These are phyloP conservation scores for Gastrophryne carolinensis DNA, from an alignment of 2,797 vertebrate species.

Conservation along the genomic window DNA sequence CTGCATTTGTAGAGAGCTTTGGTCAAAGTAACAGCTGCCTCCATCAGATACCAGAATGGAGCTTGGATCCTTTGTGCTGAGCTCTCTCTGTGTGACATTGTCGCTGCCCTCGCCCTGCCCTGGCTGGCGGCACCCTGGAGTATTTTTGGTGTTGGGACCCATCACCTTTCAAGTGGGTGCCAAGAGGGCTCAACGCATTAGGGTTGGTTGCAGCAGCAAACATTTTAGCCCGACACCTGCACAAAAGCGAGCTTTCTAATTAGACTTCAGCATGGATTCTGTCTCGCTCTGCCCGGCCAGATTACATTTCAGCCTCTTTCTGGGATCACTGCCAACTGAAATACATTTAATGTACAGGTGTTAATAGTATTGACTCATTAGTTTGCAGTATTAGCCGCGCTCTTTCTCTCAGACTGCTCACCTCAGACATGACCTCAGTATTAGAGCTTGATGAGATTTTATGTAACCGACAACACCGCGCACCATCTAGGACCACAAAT, in stretches of 20 bases:
- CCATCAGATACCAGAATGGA: not conserved
- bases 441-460: constrained; percentile 29
- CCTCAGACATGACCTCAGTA: constrained; percentile 51
- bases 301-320: constrained; percentile 50
- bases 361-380: constrained; percentile 54
- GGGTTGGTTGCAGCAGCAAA: constrained; percentile 41
- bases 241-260: constrained; percentile 51
- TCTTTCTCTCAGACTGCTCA: constrained; percentile 45
- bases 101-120: not conserved
- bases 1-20: no score
- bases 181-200: constrained; percentile 40
- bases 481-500: not conserved
- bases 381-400: constrained; percentile 44
- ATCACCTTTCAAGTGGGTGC: constrained; percentile 47
- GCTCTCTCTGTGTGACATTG: not conserved
- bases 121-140: constrained; percentile 18
- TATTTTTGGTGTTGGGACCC: constrained; percentile 36
- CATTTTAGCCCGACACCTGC: constrained; percentile 20
- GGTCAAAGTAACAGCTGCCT: not conserved
- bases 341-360: constrained; percentile 53
- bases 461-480: constrained; percentile 10
- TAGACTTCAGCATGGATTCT: constrained; percentile 30
- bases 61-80: not conserved
- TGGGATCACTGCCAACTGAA: constrained; percentile 46
- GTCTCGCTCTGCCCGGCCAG: constrained; percentile 16